Percentiles rank a stretch among this genome's conserved stretches.
Evolutionary conservation across 2,113 vertebrate genomes (phyloP).

Genomic region (Numida meleagris): DNA sequence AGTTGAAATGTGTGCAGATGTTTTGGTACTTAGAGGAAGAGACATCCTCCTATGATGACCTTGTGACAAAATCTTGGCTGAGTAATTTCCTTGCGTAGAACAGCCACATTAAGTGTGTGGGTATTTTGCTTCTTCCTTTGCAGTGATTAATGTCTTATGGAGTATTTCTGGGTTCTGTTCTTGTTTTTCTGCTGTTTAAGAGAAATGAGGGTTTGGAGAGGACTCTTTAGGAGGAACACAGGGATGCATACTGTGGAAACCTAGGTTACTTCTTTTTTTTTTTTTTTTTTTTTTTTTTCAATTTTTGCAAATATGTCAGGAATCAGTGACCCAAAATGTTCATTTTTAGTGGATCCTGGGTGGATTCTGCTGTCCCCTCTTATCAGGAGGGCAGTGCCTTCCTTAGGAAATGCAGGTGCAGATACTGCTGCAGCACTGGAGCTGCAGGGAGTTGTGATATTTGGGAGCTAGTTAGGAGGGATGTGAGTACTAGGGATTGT

Average conservation of each 20-base stretch:
- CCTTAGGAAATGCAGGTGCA: background rate
- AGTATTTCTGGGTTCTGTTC: background rate
- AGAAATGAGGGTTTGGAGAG: background rate
- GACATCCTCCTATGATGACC: background rate
- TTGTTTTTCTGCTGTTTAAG: background rate
- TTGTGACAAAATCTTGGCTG: conserved; percentile 46
- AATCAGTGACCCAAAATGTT: background rate
- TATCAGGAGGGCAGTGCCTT: background rate
- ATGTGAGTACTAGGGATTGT: background rate
- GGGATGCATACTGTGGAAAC: background rate
- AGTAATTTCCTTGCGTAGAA: conserved; percentile 40
- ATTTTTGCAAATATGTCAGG: background rate
- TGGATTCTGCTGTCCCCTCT: background rate
- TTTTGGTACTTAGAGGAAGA: background rate
- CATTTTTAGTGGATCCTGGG: background rate
- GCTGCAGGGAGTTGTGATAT: background rate
- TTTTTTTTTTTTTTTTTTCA: background rate
- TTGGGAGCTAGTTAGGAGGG: background rate
- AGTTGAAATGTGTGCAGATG: background rate
- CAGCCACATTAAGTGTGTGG: background rate
- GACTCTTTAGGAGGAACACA: background rate
- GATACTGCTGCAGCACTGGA: background rate
- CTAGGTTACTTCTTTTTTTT: background rate
- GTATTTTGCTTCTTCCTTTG: conserved; percentile 45
- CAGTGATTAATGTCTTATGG: background rate